Conservation (phyloP, 2,113 vertebrate species). For the Dermatemys mawii region DNA sequence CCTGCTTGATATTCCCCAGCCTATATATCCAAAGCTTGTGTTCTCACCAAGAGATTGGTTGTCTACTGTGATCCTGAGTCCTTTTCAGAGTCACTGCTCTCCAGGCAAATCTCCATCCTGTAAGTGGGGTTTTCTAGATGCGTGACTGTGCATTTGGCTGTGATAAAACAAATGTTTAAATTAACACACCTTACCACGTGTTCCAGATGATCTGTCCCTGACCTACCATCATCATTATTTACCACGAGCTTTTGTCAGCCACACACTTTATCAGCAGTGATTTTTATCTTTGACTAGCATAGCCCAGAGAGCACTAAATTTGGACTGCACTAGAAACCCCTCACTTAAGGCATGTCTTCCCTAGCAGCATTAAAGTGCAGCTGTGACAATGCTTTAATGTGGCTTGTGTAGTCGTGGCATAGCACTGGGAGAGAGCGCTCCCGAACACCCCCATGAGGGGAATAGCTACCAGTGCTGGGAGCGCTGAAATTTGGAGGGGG, state of each 20-base stretch:
- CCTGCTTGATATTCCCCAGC: background rate
- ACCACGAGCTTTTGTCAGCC: background rate
- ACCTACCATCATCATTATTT: background rate
- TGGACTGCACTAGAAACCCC: background rate
- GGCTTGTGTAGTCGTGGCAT: no score
- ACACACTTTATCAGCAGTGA: background rate
- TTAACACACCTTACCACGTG: background rate
- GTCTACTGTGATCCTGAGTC: background rate
- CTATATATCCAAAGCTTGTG: background rate
- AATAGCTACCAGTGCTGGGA: no score
- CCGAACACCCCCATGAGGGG: no score
- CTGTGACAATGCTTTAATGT: no score
- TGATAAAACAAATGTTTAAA: background rate
- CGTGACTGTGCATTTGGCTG: background rate
- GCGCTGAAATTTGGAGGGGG: no score
- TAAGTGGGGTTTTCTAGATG: background rate
- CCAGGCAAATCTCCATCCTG: background rate
- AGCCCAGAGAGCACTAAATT: background rate
- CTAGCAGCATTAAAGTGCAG: no score
- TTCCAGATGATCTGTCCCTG: background rate
- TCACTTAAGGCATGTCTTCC: background rate
- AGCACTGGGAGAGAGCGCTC: no score
- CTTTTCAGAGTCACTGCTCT: background rate
- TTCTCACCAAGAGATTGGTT: background rate
- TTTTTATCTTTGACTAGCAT: background rate